Conservation (phyloP, 2,888 invertebrate species). For the Caenorhabditis sulstoni region DNA sequence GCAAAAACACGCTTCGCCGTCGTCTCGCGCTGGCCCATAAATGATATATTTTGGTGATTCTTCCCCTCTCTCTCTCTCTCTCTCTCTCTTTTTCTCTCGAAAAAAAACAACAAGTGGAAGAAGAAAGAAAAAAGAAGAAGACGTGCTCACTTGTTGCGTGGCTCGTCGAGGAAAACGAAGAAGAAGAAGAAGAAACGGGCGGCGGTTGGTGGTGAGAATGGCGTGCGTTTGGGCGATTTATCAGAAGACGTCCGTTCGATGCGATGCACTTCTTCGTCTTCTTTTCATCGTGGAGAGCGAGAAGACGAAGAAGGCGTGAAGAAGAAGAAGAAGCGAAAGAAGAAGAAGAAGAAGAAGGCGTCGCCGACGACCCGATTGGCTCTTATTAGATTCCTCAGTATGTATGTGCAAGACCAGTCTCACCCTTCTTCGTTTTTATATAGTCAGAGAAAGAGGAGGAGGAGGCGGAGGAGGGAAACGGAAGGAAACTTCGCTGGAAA, state of each 20-base stretch:
- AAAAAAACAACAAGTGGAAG: background rate
- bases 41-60: slow-evolving; percentile 52
- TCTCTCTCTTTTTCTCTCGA: background rate
- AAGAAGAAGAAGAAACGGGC: slow-evolving; percentile 7
- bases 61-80: background rate
- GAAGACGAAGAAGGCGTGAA: background rate
- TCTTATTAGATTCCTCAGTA: slow-evolving; percentile 1
- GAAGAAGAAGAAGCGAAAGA: background rate
- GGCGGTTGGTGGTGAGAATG: no score
- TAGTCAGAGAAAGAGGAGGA: background rate
- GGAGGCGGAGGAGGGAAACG: background rate
- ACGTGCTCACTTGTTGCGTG: no score
- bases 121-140: background rate
- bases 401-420: background rate
- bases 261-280: background rate
- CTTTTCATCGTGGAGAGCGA: background rate
- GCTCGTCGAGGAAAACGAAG: background rate
- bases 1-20: slow-evolving; percentile 10
- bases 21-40: slow-evolving; percentile 18
- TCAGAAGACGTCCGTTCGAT: background rate
- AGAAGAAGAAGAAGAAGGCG: background rate
- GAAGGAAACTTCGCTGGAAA: background rate
- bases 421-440: no score
- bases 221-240: slow-evolving; percentile 15
- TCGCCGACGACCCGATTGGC: no score